A percentile compares a stretch with the other conserved stretches of the same genome.
These are phyloP conservation scores for Trematomus bernacchii DNA, from an alignment of 2,797 vertebrate species.

Conservation along the genomic window DNA sequence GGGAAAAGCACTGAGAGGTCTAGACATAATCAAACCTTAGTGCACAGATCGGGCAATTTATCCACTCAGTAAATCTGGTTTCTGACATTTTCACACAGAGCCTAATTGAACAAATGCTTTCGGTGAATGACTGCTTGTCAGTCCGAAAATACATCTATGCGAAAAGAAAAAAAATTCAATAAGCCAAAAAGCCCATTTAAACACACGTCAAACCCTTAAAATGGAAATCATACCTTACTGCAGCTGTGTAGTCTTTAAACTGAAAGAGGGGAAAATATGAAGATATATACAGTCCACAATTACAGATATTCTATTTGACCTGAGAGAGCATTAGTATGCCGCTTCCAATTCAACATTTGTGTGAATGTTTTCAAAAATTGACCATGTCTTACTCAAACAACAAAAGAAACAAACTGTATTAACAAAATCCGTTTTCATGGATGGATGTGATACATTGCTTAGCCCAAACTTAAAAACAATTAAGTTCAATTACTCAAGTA, in stretches of 20 bases:
- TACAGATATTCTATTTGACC: neutral
- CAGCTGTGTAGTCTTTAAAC: neutral
- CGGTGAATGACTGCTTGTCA: neutral
- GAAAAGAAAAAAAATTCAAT: neutral
- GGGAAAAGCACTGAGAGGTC: conserved; percentile 11
- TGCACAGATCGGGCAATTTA: conserved; percentile 11
- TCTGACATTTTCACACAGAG: neutral
- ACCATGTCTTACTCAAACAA: neutral
- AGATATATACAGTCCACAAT: neutral
- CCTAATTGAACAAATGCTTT: neutral
- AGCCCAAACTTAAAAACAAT: no score
- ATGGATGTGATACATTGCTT: no score
- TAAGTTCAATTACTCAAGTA: no score
- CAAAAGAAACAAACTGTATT: neutral
- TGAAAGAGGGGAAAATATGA: neutral
- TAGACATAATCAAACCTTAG: conserved; percentile 8
- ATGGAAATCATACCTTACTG: neutral
- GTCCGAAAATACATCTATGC: neutral
- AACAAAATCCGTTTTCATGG: neutral
- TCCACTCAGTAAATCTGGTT: neutral
- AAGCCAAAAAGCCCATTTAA: neutral
- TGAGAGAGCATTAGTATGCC: neutral
- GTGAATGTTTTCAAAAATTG: neutral
- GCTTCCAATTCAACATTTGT: neutral
- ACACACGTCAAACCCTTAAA: neutral